A percentile compares a stretch with the other conserved stretches of the same genome.
These are phyloP conservation scores for Gopherus evgoodei DNA, from an alignment of 2,113 vertebrate genomes.

Conservation along the genomic window DNA sequence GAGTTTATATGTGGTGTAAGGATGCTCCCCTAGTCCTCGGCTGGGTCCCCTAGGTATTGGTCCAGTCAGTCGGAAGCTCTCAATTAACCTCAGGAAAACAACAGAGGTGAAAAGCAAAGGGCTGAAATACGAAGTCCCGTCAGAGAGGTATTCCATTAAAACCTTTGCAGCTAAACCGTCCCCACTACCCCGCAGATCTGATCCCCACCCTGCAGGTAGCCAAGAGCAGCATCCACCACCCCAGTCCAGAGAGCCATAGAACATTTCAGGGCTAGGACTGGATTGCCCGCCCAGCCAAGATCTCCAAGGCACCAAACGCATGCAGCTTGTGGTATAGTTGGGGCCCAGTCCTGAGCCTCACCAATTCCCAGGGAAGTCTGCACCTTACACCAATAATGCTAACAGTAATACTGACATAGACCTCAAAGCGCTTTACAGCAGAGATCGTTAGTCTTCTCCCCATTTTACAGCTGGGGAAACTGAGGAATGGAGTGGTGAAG, in stretches of 20 bases:
- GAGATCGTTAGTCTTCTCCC: not conserved
- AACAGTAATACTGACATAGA: not conserved
- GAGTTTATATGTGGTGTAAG: not conserved
- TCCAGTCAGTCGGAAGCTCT: not conserved
- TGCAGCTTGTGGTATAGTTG: not conserved
- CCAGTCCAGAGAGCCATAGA: accelerated
- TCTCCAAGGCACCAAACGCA: not conserved
- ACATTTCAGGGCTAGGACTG: not conserved
- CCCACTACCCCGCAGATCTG: not conserved
- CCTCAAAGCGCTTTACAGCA: not conserved
- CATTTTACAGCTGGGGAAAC: not conserved
- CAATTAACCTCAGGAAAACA: not conserved
- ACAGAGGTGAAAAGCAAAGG: not conserved
- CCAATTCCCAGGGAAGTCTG: not conserved
- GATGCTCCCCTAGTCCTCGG: not conserved
- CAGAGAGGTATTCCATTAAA: not conserved
- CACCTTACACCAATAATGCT: not conserved
- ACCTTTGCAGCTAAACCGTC: not conserved
- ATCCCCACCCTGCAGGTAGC: not conserved
- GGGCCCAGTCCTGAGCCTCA: not conserved
- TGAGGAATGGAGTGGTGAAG: not conserved
- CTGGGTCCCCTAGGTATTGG: not conserved
- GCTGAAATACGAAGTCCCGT: not conserved
- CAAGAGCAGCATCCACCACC: not conserved
- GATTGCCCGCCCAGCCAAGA: not conserved